Percentiles rank a stretch among this genome's conserved stretches.
phyloP scores from a whole-genome alignment of 1,140 invertebrate species.

The Brachionus koreanus region DNA sequence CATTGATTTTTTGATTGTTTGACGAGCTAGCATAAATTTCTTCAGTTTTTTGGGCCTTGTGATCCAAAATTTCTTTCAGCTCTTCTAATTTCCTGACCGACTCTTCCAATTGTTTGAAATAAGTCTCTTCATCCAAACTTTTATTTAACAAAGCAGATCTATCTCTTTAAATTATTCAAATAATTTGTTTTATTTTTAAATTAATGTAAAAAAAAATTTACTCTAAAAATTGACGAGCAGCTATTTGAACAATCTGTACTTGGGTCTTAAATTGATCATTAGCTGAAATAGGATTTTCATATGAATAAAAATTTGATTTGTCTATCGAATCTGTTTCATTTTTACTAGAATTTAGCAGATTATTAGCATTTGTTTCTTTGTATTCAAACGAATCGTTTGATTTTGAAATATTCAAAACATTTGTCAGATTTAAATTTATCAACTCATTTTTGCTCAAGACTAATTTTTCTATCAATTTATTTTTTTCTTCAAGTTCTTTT shows the following conservation, averaged over 20 bases:
- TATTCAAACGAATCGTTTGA: not conserved
- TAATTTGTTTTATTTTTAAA: not conserved
- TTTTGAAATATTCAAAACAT: conserved; percentile 19
- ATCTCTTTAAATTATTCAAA: not conserved
- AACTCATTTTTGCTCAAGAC: conserved; percentile 18
- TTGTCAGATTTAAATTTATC: not conserved
- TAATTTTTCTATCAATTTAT: not conserved
- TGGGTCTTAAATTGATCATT: not conserved
- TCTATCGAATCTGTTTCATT: not conserved
- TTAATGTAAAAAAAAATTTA: not conserved
- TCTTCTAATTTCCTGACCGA: not conserved
- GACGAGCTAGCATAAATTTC: not conserved
- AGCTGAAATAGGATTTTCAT: not conserved
- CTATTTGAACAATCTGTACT: conserved; percentile 6
- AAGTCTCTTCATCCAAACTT: not conserved
- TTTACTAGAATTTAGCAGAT: not conserved
- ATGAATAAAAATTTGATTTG: not conserved
- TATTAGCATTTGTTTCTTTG: not conserved
- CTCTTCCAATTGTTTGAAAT: not conserved
- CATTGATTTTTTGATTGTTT: not conserved
- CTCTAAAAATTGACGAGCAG: not conserved
- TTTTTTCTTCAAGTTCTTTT: conserved; percentile 28
- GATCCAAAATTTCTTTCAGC: not conserved
- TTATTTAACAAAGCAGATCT: not conserved
- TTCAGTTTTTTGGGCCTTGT: not conserved